These are phyloP conservation scores for Drosophila biarmipes DNA, from an alignment of 1,140 invertebrate genomes.

Conservation along the genomic window DNA sequence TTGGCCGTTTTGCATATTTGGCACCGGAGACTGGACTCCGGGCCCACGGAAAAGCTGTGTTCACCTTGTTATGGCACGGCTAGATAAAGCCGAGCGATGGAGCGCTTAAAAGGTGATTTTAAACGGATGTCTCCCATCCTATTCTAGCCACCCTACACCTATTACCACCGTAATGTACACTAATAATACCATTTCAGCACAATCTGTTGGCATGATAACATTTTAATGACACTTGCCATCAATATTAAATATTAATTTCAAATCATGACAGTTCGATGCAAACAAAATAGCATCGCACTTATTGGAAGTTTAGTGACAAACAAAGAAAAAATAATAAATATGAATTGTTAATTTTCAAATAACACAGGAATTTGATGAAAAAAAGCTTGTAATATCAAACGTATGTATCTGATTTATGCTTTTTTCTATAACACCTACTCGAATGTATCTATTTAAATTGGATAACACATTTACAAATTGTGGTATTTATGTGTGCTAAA, in stretches of 20 bases:
- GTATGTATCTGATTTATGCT: too few species aligned
- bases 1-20: constrained; percentile 68
- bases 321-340: not conserved
- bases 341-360: not conserved
- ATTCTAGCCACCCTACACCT: too few species aligned
- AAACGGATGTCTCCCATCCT: not conserved
- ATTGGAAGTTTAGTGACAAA: constrained; percentile 2
- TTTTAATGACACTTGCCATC: not conserved
- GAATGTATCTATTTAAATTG: not conserved
- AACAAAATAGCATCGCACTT: not conserved
- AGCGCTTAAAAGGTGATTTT: too few species aligned
- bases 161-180: too few species aligned
- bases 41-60: not conserved
- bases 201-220: not conserved
- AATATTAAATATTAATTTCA: not conserved
- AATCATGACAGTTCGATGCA: not conserved
- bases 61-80: not conserved
- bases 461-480: too few species aligned
- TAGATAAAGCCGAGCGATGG: not conserved
- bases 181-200: not conserved
- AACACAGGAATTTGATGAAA: constrained; percentile 1
- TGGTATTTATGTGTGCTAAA: not conserved
- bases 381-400: not conserved
- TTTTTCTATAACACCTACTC: too few species aligned
- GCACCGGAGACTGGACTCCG: constrained; percentile 29